Conservation (phyloP, 2,113 vertebrate genomes). For the Pseudopodoces humilis region DNA sequence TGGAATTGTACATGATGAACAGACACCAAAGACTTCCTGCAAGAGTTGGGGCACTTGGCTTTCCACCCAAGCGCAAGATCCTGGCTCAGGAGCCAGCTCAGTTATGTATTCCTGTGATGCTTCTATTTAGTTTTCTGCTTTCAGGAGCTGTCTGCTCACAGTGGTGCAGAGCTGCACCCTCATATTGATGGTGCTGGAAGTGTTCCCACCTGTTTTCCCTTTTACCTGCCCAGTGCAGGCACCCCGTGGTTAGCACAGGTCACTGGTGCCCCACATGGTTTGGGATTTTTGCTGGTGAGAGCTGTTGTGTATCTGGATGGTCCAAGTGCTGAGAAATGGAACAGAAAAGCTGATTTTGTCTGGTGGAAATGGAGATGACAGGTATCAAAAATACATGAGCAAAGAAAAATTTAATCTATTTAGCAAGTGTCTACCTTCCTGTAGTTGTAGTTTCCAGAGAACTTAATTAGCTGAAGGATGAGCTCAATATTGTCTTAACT, state of each 20-base stretch:
- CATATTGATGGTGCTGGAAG: background rate
- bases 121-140: background rate
- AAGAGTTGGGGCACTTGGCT: accelerated
- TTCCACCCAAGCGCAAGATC: background rate
- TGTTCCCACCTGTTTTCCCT: background rate
- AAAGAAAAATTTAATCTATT: conserved; percentile 1
- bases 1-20: background rate
- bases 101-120: background rate
- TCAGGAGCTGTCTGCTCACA: background rate
- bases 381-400: background rate
- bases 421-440: conserved; percentile 7
- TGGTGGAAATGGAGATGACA: background rate
- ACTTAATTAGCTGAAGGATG: conserved; percentile 9
- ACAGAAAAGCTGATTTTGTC: background rate
- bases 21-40: background rate
- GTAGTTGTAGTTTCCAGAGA: conserved; percentile 10
- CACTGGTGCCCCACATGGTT: accelerated
- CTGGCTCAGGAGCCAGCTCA: background rate
- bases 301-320: background rate
- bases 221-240: accelerated
- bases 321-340: background rate
- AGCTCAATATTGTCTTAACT: background rate
- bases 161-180: background rate
- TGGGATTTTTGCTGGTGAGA: background rate
- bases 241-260: accelerated